Evolutionary conservation across 2,797 vertebrate species (phyloP), one percentile per base, ranked within the genome.

Genomic region (Gallinago nigripennis): DNA sequence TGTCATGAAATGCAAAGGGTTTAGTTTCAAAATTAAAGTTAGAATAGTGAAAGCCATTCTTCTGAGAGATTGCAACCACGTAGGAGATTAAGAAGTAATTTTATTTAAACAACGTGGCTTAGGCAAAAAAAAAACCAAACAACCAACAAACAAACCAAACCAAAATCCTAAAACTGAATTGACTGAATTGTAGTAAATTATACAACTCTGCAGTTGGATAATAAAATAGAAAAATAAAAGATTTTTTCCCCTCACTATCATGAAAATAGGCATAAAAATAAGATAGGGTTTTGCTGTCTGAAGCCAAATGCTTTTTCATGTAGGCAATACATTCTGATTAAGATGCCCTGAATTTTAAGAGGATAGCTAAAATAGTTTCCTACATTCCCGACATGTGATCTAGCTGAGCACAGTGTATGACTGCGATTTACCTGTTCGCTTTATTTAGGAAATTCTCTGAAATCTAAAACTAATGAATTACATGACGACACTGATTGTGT

Each of bases 11-110:
- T 27, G 25, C 41, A 41, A 51, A 60, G 19, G 8, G 11, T 61
- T 88, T 73, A 17, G 28, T 87, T 90, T 88, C 14, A 7, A 78
- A 90, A 77, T 85, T 91, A 64, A 51, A 86, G 39, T 75, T 65
- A 45, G 39, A 53, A 54, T 64, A 70, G 54, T 83, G 45, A 25
- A 90, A 96, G 78, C 28, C 4, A 31, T 91, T 90, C 48, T 88
- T 81, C 50, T 71, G 77, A 53, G 57, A 95, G n/a, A 57, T 57
- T 81, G 37, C 30, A 91, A 31, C 56, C 43, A 83, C 24, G 21
- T 0, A 78, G 48, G 56, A 88, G 83, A 90, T 87, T 68, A 86
- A 77, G 27, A 83, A 70, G n/a, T 75, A 27, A 68, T 91, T 85
- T 85, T 72, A 45, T 96, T 92, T 75, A 71, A 85, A 58, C 53